phyloP scores from a whole-genome alignment of 2,888 invertebrate species.

The Eupithecia tripunctaria region DNA sequence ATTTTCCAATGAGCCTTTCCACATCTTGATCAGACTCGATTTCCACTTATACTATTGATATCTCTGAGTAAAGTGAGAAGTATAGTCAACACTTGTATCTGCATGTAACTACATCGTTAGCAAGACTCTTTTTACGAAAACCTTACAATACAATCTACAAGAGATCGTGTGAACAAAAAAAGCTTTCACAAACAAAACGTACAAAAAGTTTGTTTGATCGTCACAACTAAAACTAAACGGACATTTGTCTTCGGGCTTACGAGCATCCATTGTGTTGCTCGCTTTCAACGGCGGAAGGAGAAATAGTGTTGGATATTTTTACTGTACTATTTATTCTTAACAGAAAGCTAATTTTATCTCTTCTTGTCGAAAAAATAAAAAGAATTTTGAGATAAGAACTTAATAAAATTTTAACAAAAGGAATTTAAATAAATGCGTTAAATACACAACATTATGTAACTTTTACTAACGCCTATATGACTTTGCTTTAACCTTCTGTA shows the following conservation, averaged over 20 bases:
- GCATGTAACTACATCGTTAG: not conserved
- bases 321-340: not conserved
- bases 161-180: conserved; percentile 7
- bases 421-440: no score
- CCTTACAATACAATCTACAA: not conserved
- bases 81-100: not conserved
- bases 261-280: conserved; percentile 20
- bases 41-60: not conserved
- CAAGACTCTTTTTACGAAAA: not conserved
- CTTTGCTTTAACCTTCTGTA: no score
- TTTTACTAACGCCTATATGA: no score
- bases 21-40: not conserved
- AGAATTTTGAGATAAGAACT: not conserved
- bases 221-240: conserved; percentile 25
- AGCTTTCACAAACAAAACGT: conserved; percentile 26
- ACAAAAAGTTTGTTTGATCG: conserved; percentile 29
- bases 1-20: not conserved
- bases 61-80: not conserved
- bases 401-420: no score
- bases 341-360: not conserved
- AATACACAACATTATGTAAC: no score
- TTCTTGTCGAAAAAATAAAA: no score
- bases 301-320: not conserved
- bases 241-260: conserved; percentile 25
- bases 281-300: conserved; percentile 10